Conservation (phyloP, 1,140 invertebrate species). For the Sitophilus oryzae region DNA sequence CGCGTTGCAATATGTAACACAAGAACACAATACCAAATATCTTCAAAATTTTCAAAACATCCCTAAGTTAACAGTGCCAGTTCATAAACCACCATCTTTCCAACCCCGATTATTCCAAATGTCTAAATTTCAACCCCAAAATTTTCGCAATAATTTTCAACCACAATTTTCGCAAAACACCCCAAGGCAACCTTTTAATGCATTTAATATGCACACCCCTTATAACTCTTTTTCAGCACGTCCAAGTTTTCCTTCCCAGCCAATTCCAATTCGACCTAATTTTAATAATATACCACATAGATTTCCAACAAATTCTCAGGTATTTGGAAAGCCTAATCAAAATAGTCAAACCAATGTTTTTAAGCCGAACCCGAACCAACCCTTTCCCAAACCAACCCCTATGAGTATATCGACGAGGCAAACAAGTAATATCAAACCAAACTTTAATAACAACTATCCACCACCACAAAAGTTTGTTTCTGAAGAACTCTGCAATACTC, state of each 20-base stretch:
- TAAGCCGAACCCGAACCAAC: constrained; percentile 13
- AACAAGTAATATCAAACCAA: too few species aligned
- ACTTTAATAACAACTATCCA: too few species aligned
- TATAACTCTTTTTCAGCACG: neutral
- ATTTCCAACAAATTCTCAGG: constrained; percentile 4
- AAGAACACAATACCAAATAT: constrained; percentile 15
- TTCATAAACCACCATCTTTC: neutral
- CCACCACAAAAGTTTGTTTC: too few species aligned
- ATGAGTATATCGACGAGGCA: constrained; percentile 16
- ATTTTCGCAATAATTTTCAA: too few species aligned
- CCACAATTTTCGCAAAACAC: too few species aligned
- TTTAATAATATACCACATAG: constrained; percentile 6
- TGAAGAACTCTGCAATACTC: too few species aligned
- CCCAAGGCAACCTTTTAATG: too few species aligned
- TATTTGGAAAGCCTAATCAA: constrained; percentile 9
- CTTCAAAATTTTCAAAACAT: constrained; percentile 15
- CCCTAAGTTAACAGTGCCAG: neutral
- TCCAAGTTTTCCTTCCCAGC: neutral
- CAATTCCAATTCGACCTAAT: neutral
- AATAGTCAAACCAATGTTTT: constrained; percentile 10
- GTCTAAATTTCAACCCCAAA: neutral
- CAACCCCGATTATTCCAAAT: neutral
- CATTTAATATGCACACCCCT: neutral
- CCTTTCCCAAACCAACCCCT: constrained; percentile 7
- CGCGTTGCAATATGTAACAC: constrained; percentile 12